These are phyloP conservation scores for Chrysomallon squamiferum DNA, from an alignment of 1,140 invertebrate genomes.

Conservation along the genomic window DNA sequence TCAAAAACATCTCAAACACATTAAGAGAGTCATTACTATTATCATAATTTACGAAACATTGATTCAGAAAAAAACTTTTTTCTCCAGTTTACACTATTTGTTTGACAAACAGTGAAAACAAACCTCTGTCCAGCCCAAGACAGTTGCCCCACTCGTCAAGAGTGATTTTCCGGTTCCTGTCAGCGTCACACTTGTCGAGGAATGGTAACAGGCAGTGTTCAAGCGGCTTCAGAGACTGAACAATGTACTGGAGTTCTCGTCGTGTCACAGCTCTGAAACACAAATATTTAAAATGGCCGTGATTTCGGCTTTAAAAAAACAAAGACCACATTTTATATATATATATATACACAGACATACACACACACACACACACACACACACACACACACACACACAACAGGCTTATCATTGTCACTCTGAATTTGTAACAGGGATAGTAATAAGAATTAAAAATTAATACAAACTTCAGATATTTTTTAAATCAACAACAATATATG, in stretches of 20 bases:
- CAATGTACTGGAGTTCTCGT: constrained; percentile 43
- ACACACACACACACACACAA: no score
- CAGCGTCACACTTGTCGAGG: constrained; percentile 43
- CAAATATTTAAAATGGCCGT: background rate
- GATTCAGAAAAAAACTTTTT: no score
- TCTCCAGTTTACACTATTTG: no score
- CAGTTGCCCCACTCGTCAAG: constrained; percentile 46
- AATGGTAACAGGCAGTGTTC: constrained; percentile 55
- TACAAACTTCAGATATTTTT: no score
- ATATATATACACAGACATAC: background rate
- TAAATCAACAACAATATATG: no score
- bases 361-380: background rate
- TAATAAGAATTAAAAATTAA: no score
- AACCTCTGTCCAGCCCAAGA: constrained; percentile 35
- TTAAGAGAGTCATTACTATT: no score
- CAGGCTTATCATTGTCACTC: background rate
- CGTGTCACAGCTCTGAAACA: constrained; percentile 38
- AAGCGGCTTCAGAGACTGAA: constrained; percentile 43
- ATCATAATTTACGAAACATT: no score
- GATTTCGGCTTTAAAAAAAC: background rate
- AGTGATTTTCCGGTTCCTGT: constrained; percentile 41
- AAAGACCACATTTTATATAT: no score
- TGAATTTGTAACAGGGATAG: no score
- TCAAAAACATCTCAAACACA: no score
- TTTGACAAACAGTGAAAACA: no score